Base-by-base conservation (phyloP, 2,888 invertebrate species). In the Frankliniella fusca region DNA sequence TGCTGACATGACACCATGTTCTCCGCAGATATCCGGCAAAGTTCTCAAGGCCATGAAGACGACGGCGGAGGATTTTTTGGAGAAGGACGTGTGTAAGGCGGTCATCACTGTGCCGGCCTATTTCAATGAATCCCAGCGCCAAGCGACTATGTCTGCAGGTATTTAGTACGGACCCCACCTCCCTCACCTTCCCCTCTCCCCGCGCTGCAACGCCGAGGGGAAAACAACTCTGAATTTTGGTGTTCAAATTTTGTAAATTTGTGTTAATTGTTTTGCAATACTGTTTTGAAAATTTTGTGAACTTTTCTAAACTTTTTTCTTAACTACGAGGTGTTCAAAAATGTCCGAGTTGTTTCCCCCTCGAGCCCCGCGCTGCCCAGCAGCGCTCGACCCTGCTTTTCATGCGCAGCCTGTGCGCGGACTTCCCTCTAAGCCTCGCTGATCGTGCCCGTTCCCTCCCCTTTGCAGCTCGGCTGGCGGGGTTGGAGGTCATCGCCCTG, bases 21-120 rank as follows among this genome's bases (percentile, higher is more conserved):
- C 76, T 8, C n/a, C 49, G 81, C 10, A 86, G 86, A 84, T 86
- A 15, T 85, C 85, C 11, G 95, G 96, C 76, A 97, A 97, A 96
- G 96, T 97, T 81, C 90, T 97, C 84, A 93, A 92, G 48, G 97
- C 97, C 88, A 97, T 97, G 97, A 97, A 95, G 91, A 95, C 95
- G 89, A 95, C 94, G 81, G 95, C 96, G 80, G 96, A 96, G 89
- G 95, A 95, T 0, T 96, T 94, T 88, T 90, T 96, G 85, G 98
- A 98, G 84, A 93, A 93, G 87, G 91, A 92, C 65, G 94, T 97
- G 83, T 93, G 92, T 84, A 94, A 96, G 87, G 96, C 96, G 84
- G 97, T 97, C 23, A 93, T 97, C 86, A 97, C 96, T 83, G 96
- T 96, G 85, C 93, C 97, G 85, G 96, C 97, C 86, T 96, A 96